phyloP scores from a whole-genome alignment of 2,888 invertebrate genomes.

The Lucinisca nassula region DNA sequence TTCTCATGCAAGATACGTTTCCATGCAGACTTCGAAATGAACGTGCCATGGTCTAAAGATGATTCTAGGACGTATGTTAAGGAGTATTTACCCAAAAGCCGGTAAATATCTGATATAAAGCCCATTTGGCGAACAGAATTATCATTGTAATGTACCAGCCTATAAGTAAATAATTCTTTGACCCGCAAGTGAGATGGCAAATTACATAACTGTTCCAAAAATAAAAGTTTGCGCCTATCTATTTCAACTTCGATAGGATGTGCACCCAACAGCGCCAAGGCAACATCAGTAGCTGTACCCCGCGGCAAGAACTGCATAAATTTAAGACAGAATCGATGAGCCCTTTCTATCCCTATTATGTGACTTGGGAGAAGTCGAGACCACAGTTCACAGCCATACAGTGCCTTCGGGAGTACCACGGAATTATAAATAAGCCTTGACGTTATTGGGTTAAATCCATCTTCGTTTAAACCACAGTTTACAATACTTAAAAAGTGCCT shows the following conservation, averaged over 20 bases:
- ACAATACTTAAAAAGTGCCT: neutral
- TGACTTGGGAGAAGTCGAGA: neutral
- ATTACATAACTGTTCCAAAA: neutral
- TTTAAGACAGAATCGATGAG: neutral
- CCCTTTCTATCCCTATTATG: neutral
- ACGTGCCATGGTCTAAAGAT: too few species aligned
- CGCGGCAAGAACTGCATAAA: neutral
- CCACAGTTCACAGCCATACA: slow-evolving; percentile 28
- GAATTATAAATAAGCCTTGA: neutral
- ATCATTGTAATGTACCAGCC: too few species aligned
- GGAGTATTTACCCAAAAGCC: too few species aligned
- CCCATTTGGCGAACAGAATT: too few species aligned
- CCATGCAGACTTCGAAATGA: too few species aligned
- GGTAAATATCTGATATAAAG: too few species aligned
- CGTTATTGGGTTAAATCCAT: slow-evolving; percentile 3
- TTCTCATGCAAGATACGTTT: too few species aligned
- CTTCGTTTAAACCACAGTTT: neutral
- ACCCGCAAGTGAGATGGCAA: neutral
- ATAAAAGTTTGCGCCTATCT: neutral
- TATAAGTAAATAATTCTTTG: neutral
- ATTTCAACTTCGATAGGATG: neutral
- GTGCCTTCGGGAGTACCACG: slow-evolving; percentile 13
- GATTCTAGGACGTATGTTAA: too few species aligned
- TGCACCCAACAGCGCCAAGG: neutral
- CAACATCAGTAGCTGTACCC: neutral